Percentiles rank a stretch among this genome's conserved stretches.
Evolutionary conservation across 2,888 invertebrate species (phyloP).

Genomic region (Apamea anceps): DNA sequence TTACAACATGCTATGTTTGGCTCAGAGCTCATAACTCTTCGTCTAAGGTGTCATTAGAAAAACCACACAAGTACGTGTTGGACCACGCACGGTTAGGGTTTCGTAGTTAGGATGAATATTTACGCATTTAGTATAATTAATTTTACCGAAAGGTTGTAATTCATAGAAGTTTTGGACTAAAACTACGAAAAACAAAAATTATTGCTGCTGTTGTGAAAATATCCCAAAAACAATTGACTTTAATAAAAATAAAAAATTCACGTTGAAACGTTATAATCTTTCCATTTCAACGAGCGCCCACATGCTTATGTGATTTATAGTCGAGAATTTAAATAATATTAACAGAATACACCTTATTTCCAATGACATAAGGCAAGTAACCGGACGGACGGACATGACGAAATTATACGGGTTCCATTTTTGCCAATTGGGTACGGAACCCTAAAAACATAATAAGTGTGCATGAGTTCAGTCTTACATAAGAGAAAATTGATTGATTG

Average conservation of each 20-base stretch:
- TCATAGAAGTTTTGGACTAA: background rate
- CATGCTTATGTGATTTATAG: too few species aligned
- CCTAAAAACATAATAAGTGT: slow-evolving; percentile 27
- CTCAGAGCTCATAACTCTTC: slow-evolving; percentile 39
- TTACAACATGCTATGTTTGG: slow-evolving; percentile 36
- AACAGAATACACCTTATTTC: too few species aligned
- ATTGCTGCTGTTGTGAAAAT: background rate
- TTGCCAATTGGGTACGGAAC: background rate
- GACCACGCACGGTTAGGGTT: background rate
- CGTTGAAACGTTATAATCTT: background rate
- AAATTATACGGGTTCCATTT: background rate
- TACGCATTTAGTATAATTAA: too few species aligned
- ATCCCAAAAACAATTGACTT: background rate
- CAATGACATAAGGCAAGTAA: background rate
- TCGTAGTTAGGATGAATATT: background rate
- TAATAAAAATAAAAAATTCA: background rate
- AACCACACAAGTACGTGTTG: background rate
- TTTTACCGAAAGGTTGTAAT: too few species aligned
- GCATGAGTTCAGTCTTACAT: background rate
- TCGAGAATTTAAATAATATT: background rate
- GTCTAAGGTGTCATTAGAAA: slow-evolving; percentile 48
- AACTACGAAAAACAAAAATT: background rate
- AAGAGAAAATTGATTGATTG: slow-evolving; percentile 32
- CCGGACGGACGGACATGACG: background rate
- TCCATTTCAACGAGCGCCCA: background rate